Evolutionary conservation across 2,888 invertebrate species (phyloP), one percentile per base, ranked within the genome.

Genomic region (Lycocerus yunnanus): DNA sequence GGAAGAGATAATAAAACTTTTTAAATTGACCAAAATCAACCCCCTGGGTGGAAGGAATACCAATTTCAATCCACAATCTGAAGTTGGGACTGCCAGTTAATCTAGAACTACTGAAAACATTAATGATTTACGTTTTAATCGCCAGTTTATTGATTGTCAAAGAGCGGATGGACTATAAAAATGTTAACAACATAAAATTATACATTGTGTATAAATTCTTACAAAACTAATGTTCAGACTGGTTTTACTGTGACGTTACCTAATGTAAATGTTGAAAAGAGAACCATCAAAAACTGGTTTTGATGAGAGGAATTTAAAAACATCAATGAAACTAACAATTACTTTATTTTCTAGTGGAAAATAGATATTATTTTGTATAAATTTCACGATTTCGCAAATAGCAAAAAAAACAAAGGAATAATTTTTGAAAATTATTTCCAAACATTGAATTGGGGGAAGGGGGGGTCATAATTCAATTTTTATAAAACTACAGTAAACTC

Each of bases 231-330:
- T 61, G 43, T 69, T 63, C 61, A 18, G 61, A 69, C 69, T 63
- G 69, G 69, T 69, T 69, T 69, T 61, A 43, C 61, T 69, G 24
- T 61, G 20, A 63, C 69, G 61, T 69, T 61, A 69, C 69, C 61
- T 69, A 69, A 69, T 69, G 61, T 69, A 27, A 60, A 63, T 61
- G 61, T 63, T 63, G 13, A 63, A 63, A 63, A 63, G 18, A 63
- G 61, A 63, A 13, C 13, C 61, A 18, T 18, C 61, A 63, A n/a
- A 63, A 60, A 63, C 61, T 20, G 61, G 61, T 63, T 63, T n/a
- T 9, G 20, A n/a, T 9, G 20, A n/a, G 15, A 18, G 20, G 18
- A 63, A 63, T 60, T 60, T 18, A 13, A 63, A 63, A 63, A 63
- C 61, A 63, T 63, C 61, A 63, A 63, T 63, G 61, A 63, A 63